Percentiles rank a stretch among this genome's conserved stretches.
Conservation (phyloP, 1,140 invertebrate genomes). For the Pissodes strobi region DNA sequence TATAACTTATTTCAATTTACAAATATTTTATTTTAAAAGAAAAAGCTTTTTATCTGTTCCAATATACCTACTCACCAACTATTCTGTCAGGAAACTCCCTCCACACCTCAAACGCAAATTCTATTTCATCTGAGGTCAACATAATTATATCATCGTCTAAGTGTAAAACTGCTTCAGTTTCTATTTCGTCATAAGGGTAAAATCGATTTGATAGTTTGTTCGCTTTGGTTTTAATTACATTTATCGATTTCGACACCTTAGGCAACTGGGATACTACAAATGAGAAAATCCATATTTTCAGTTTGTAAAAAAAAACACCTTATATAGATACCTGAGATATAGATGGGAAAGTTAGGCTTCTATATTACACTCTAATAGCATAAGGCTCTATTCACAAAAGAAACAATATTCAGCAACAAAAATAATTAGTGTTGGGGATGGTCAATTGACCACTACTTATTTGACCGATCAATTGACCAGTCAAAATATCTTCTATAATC, state of each 20-base stretch:
- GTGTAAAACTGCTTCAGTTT: constrained; percentile 89
- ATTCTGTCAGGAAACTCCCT: constrained; percentile 91
- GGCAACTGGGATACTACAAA: constrained; percentile 81
- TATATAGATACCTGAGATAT: too few species aligned
- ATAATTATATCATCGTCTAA: constrained; percentile 95
- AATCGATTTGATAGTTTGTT: constrained; percentile 95
- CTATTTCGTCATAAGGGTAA: constrained; percentile 90
- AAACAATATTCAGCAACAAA: too few species aligned
- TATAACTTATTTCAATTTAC: too few species aligned
- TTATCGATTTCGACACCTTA: constrained; percentile 83
- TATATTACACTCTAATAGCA: too few species aligned
- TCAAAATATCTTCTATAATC: too few species aligned
- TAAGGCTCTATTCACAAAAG: too few species aligned
- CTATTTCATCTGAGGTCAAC: constrained; percentile 90
- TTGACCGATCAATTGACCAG: too few species aligned
- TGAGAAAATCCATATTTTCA: background rate
- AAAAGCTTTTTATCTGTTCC: too few species aligned
- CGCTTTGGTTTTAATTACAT: constrained; percentile 87
- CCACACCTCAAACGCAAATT: constrained; percentile 90
- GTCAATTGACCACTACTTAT: too few species aligned
- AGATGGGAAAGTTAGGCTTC: too few species aligned
- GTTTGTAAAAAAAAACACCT: background rate
- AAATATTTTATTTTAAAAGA: too few species aligned
- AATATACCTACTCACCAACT: constrained; percentile 64
- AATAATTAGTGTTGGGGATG: too few species aligned